A percentile compares a stretch with the other conserved stretches of the same genome.
phyloP scores from a whole-genome alignment of 2,888 invertebrate genomes.

The Pheosia gnoma region DNA sequence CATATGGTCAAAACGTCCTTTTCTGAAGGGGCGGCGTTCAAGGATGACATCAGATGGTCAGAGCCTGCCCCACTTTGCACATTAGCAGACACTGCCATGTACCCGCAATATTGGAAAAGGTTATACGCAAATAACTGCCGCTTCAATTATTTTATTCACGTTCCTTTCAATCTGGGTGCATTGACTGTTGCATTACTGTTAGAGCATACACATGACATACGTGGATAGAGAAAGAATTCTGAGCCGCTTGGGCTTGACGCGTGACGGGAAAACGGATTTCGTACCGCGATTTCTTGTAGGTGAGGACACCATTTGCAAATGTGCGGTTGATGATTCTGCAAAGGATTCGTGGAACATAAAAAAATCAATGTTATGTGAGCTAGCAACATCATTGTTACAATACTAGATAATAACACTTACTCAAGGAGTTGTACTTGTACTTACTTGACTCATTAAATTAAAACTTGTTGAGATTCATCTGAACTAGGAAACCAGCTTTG shows the following conservation, averaged over 20 bases:
- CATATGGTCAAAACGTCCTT: neutral
- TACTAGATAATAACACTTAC: too few relatives aligned
- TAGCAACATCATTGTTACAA: too few relatives aligned
- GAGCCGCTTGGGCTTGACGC: constrained; percentile 23
- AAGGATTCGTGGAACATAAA: too few relatives aligned
- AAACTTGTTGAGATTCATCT: too few relatives aligned
- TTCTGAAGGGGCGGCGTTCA: neutral
- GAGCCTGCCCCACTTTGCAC: neutral
- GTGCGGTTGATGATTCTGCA: neutral
- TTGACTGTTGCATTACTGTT: constrained; percentile 33
- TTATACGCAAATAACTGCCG: constrained; percentile 29
- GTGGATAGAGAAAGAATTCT: constrained; percentile 35
- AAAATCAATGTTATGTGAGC: too few relatives aligned
- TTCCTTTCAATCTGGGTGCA: constrained; percentile 23
- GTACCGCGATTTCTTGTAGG: constrained; percentile 1
- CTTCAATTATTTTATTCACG: constrained; percentile 47
- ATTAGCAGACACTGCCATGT: neutral
- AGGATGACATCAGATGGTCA: neutral
- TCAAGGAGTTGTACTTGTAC: too few relatives aligned
- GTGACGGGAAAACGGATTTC: constrained; percentile 37
- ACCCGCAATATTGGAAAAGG: constrained; percentile 8
- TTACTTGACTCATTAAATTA: too few relatives aligned
- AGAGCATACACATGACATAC: constrained; percentile 27
- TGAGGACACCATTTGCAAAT: constrained; percentile 1
- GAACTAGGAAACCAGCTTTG: too few relatives aligned